Percentiles rank a stretch among this genome's conserved stretches.
Evolutionary conservation across 2,797 vertebrate species (phyloP).

Genomic region (Silurus aristotelis): DNA sequence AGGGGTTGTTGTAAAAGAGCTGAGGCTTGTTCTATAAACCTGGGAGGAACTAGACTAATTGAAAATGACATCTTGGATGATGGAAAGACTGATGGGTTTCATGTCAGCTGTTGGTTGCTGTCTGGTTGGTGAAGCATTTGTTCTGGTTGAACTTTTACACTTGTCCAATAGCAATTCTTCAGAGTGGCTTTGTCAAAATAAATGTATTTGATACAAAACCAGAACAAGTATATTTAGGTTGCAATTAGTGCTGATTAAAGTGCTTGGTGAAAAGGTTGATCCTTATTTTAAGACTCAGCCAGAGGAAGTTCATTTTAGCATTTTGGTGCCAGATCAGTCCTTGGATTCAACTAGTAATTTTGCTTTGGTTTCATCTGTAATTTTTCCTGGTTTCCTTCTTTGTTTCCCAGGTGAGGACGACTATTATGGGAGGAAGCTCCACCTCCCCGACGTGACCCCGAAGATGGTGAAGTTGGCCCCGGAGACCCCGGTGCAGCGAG

Average conservation of each 20-base stretch:
- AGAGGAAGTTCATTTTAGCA: not conserved
- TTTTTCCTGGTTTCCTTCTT: not conserved
- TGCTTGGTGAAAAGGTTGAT: not conserved
- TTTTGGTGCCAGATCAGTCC: not conserved
- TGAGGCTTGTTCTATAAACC: not conserved
- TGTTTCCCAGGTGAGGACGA: constrained; percentile 83
- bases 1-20: not conserved
- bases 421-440: constrained; percentile 89
- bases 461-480: constrained; percentile 76
- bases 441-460: constrained; percentile 83
- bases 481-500: constrained; percentile 62
- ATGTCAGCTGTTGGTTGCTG: not conserved
- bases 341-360: no score
- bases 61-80: not conserved
- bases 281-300: not conserved
- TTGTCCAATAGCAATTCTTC: not conserved
- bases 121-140: not conserved
- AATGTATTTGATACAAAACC: not conserved
- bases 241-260: not conserved
- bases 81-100: not conserved
- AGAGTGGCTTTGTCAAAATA: not conserved
- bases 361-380: not conserved
- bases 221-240: not conserved
- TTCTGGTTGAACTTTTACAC: not conserved
- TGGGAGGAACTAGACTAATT: not conserved